These are phyloP conservation scores for Caenorhabditis auriculariae DNA, from an alignment of 2,888 invertebrate species.

Conservation along the genomic window DNA sequence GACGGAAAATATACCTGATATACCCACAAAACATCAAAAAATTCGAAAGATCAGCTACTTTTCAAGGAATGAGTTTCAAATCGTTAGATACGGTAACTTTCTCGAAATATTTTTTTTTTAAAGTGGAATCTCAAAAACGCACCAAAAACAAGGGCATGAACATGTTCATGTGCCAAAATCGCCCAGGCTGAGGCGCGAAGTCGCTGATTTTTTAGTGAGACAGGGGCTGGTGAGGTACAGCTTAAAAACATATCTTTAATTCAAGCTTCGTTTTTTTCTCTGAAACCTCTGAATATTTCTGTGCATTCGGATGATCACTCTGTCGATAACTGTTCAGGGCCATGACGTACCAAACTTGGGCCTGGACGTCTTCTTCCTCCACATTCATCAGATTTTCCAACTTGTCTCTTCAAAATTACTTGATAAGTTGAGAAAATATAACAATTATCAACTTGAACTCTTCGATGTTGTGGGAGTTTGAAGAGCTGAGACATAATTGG, in stretches of 20 bases:
- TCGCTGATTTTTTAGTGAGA: conserved; percentile 9
- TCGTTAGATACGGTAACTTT: neutral
- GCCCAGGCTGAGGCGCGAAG: conserved; percentile 31
- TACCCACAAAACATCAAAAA: no score
- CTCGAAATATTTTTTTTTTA: neutral
- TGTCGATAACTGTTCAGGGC: conserved; percentile 18
- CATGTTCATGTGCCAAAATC: conserved; percentile 32
- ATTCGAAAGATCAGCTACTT: no score
- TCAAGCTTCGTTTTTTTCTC: no score
- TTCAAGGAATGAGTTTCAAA: no score
- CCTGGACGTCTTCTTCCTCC: conserved; percentile 13
- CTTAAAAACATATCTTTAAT: neutral
- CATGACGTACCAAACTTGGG: conserved; percentile 34
- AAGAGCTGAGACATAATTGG: no score
- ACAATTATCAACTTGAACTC: conserved; percentile 12
- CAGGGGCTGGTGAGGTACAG: neutral
- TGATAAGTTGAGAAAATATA: neutral
- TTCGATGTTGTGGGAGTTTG: no score
- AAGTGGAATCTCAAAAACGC: no score
- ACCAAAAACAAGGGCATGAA: conserved; percentile 3
- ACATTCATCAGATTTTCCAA: conserved; percentile 6
- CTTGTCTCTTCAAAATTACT: neutral
- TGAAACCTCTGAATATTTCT: conserved; percentile 18
- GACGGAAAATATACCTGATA: no score
- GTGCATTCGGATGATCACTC: conserved; percentile 10